phyloP scores from a whole-genome alignment of 2,113 vertebrate genomes.

The Dissostichus mawsoni region DNA sequence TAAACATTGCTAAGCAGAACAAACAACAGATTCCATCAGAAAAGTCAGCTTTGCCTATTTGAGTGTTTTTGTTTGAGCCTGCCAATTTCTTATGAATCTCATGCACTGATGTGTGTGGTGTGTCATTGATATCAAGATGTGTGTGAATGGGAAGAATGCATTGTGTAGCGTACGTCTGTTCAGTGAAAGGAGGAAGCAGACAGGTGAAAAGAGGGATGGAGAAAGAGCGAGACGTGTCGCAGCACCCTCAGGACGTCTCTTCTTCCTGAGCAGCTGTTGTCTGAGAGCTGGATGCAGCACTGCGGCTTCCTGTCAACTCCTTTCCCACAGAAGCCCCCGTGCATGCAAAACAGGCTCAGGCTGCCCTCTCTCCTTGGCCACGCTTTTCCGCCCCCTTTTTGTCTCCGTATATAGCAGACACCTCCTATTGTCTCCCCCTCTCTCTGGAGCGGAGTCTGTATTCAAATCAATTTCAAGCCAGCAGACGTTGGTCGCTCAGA shows the following conservation, averaged over 20 bases:
- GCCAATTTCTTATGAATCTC: slow-evolving; percentile 46
- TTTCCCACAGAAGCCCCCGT: slow-evolving; percentile 64
- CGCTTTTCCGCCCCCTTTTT: slow-evolving; percentile 44
- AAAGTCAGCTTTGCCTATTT: slow-evolving; percentile 38
- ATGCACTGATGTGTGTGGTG: background rate
- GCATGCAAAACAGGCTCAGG: slow-evolving; percentile 79
- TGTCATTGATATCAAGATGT: slow-evolving; percentile 15
- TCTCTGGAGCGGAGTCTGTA: slow-evolving; percentile 40
- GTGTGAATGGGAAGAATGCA: slow-evolving; percentile 1
- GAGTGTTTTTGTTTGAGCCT: slow-evolving; percentile 37
- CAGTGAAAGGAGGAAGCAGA: slow-evolving; percentile 58
- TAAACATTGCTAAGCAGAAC: slow-evolving; percentile 30
- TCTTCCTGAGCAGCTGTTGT: slow-evolving; percentile 82
- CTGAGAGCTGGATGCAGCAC: slow-evolving; percentile 78
- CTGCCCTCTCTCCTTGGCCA: slow-evolving; percentile 71
- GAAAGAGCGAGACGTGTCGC: slow-evolving; percentile 69
- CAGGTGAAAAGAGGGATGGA: slow-evolving; percentile 71
- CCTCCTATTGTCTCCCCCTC: slow-evolving; percentile 39
- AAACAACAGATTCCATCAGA: slow-evolving; percentile 47
- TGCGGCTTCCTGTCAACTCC: slow-evolving; percentile 78
- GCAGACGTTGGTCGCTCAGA: slow-evolving; percentile 29
- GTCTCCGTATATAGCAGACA: slow-evolving; percentile 49
- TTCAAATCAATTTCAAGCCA: slow-evolving; percentile 72
- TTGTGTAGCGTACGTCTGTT: slow-evolving; percentile 47
- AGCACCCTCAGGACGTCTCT: slow-evolving; percentile 75